Evolutionary conservation across 2,113 vertebrate genomes (phyloP), one percentile per base, ranked within the genome.

Genomic region (Leucopsar rothschildi): DNA sequence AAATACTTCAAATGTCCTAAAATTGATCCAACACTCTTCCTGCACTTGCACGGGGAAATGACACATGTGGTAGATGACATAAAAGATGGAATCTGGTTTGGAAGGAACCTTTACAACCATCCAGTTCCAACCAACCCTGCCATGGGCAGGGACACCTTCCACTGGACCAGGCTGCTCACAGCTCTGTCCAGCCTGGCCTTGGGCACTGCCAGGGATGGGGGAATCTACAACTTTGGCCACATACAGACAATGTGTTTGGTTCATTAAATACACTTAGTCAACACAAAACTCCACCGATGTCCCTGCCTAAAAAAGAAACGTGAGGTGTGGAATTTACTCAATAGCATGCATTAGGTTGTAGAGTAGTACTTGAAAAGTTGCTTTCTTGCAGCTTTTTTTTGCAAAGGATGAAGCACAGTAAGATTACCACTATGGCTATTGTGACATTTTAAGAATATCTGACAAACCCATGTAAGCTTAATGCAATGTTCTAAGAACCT

Each of bases 31-130:
- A 3, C 50, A 63, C 2, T 44, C 18, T 56, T 52, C 42, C 27
- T 72, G 15, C 12, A 44, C 11, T 33, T 47, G 37, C 55, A n/a
- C 15, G 15, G 49, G 44, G 35, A 86, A 64, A 52, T 65, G 10
- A 27, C 8, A 21, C 10, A 18, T 0, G 1, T 27, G 40, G 24
- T 61, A 28, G 23, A 12, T 56, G 57, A 19, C 35, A 47, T 16
- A 44, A 72, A 47, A 33, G n/a, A 61, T 3, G 20, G 47, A 63
- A 21, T 21, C 23, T 50, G 31, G 14, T 49, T 64, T 71, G 42
- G 25, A 35, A 35, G 25, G 9, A 80, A 15, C 35, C 9, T 64
- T 42, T 64, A 11, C 6, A 88, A 10, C 35, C 17, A 37, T 12
- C 21, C 22, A 5, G 1, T 42, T 80, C 31, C 21, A 82, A 24